Evolutionary conservation across 2,113 vertebrate species (phyloP).

Genomic region (Amia ocellicauda): DNA sequence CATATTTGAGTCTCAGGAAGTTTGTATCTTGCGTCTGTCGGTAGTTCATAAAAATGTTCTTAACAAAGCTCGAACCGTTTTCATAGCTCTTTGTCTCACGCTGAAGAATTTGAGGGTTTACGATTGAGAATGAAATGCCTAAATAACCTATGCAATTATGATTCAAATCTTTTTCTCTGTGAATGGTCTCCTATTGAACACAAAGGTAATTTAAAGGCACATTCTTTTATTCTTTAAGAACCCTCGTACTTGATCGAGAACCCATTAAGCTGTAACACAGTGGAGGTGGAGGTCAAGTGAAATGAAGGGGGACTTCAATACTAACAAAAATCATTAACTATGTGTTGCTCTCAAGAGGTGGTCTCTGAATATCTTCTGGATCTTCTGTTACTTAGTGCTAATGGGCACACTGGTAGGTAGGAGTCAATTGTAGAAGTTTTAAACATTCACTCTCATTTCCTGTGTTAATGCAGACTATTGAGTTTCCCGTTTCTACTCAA

Average conservation of each 20-base stretch:
- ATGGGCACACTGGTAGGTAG: too few relatives aligned
- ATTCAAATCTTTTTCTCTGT: neutral
- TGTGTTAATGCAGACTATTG: too few relatives aligned
- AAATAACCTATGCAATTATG: constrained; percentile 12
- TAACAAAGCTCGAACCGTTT: neutral
- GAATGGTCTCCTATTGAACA: constrained; percentile 4
- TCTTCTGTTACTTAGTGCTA: too few relatives aligned
- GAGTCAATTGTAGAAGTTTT: too few relatives aligned
- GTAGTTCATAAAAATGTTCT: neutral
- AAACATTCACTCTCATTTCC: too few relatives aligned
- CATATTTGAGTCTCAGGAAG: too few relatives aligned
- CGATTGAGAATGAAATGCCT: constrained; percentile 4
- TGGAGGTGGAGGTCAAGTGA: constrained; percentile 4
- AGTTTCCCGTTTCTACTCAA: too few relatives aligned
- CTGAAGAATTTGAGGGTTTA: neutral
- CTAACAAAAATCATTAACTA: constrained; percentile 1
- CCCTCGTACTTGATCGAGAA: neutral
- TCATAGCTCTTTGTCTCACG: neutral
- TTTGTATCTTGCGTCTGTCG: too few relatives aligned
- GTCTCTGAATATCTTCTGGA: too few relatives aligned
- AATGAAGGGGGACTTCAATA: constrained; percentile 2
- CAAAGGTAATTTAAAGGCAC: constrained; percentile 16
- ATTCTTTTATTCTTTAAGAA: constrained; percentile 8
- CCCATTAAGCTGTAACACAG: neutral
- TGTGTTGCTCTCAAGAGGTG: too few relatives aligned